phyloP scores from a whole-genome alignment of 2,888 invertebrate species.

The Leucania comma region DNA sequence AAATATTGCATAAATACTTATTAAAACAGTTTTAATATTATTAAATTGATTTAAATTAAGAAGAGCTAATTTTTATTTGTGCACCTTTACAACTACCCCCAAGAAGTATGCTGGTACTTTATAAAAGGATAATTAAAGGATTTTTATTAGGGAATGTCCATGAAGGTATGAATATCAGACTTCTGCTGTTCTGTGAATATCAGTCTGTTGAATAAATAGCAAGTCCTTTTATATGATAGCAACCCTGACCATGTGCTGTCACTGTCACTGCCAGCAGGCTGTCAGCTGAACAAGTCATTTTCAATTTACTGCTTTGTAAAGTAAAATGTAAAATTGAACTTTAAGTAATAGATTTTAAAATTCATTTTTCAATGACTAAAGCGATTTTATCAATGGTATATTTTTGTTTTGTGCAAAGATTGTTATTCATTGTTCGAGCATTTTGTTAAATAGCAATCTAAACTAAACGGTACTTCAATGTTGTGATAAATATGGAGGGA shows the following conservation, averaged over 20 bases:
- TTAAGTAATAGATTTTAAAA: rapidly evolving
- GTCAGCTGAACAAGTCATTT: conserved; percentile 31
- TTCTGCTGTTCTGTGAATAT: too few relatives aligned
- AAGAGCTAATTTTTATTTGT: too few relatives aligned
- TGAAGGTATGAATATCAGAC: too few relatives aligned
- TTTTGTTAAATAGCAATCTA: conserved; percentile 36
- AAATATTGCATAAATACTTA: too few relatives aligned
- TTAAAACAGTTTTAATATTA: too few relatives aligned
- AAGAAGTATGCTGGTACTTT: too few relatives aligned
- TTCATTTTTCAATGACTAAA: conserved; percentile 8
- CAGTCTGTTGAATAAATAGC: too few relatives aligned
- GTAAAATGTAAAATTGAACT: conserved; percentile 39
- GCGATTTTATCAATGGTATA: conserved; percentile 43
- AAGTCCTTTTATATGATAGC: too few relatives aligned
- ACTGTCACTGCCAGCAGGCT: conserved; percentile 23
- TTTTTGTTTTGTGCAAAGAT: conserved; percentile 60
- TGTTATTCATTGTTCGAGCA: conserved; percentile 48
- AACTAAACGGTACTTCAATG: conserved; percentile 44
- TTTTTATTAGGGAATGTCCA: too few relatives aligned
- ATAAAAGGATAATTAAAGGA: too few relatives aligned
- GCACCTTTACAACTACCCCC: too few relatives aligned
- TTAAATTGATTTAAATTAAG: too few relatives aligned
- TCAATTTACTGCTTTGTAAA: conserved; percentile 1
- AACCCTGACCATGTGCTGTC: conserved; percentile 1
- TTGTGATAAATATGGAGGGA: conserved; percentile 87